A percentile compares a stretch with the other conserved stretches of the same genome.
phyloP scores from a whole-genome alignment of 1,140 invertebrate species.

The Oedothorax gibbosus region DNA sequence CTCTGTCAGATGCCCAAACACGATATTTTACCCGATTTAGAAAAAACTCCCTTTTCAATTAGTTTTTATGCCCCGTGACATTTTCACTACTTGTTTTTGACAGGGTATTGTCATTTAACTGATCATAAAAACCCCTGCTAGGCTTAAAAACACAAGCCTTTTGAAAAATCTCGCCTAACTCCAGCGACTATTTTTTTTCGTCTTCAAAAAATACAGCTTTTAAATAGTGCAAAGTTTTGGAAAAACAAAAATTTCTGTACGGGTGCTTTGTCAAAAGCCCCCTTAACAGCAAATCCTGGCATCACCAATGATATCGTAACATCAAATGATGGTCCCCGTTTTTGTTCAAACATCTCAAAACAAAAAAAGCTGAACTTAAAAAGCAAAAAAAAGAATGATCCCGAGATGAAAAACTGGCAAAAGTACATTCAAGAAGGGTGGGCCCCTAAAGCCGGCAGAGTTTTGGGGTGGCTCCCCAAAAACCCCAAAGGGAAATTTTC shows the following conservation, averaged over 20 bases:
- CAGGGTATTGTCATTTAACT: constrained; percentile 63
- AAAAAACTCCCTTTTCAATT: constrained; percentile 67
- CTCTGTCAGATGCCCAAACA: no score
- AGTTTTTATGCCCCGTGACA: constrained; percentile 65
- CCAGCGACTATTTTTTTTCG: constrained; percentile 68
- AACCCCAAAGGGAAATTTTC: no score
- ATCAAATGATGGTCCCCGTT: not conserved
- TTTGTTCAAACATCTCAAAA: not conserved
- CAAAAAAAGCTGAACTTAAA: not conserved
- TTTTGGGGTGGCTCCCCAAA: not conserved
- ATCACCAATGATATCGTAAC: not conserved
- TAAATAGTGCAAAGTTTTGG: constrained; percentile 66
- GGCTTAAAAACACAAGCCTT: constrained; percentile 67
- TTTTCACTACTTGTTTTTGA: constrained; percentile 69
- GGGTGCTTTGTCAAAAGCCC: constrained; percentile 57
- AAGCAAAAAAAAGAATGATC: constrained; percentile 17
- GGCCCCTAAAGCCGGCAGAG: constrained; percentile 2
- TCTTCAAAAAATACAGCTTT: constrained; percentile 69
- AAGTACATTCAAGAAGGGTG: constrained; percentile 21
- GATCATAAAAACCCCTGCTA: constrained; percentile 67
- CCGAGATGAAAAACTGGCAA: not conserved
- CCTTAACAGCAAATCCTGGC: not conserved
- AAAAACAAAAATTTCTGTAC: constrained; percentile 68
- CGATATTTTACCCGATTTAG: no score
- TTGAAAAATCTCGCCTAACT: constrained; percentile 66